These are phyloP conservation scores for Trachelus iudaicus DNA, from an alignment of 2,888 invertebrate genomes.

Conservation along the genomic window DNA sequence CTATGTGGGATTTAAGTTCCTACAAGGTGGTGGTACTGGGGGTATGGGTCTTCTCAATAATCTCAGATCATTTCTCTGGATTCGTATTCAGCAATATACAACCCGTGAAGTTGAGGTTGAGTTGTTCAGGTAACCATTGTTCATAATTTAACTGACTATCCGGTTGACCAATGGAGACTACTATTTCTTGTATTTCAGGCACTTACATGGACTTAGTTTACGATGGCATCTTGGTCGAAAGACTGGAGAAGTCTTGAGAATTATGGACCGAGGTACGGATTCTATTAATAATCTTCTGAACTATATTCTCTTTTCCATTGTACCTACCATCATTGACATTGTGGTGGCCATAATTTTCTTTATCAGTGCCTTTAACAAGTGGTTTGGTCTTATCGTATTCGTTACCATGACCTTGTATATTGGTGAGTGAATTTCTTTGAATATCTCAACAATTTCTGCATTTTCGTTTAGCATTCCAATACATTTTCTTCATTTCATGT, in stretches of 20 bases:
- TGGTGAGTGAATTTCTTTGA: slow-evolving; percentile 71
- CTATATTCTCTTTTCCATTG: slow-evolving; percentile 91
- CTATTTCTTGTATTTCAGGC: slow-evolving; percentile 71
- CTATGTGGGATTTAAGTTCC: slow-evolving; percentile 89
- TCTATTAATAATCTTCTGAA: slow-evolving; percentile 94
- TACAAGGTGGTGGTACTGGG: slow-evolving; percentile 95
- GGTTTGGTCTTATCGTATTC: slow-evolving; percentile 96
- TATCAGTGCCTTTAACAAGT: slow-evolving; percentile 85
- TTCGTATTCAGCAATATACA: slow-evolving; percentile 94
- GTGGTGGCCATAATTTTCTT: slow-evolving; percentile 92
- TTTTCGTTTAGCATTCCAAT: not conserved
- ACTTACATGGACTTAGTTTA: slow-evolving; percentile 90
- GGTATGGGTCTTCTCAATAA: slow-evolving; percentile 95
- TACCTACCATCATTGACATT: slow-evolving; percentile 94
- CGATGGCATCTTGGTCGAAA: slow-evolving; percentile 95
- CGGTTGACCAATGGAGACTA: not conserved
- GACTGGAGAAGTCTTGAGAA: slow-evolving; percentile 95
- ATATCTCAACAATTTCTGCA: not conserved
- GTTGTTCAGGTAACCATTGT: slow-evolving; percentile 45
- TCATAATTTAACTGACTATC: not conserved
- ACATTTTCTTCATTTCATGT: not conserved
- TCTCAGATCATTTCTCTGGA: slow-evolving; percentile 92
- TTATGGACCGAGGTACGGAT: slow-evolving; percentile 98
- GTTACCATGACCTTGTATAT: slow-evolving; percentile 93
- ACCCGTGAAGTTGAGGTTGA: slow-evolving; percentile 88